A percentile compares a stretch with the other conserved stretches of the same genome.
These are phyloP conservation scores for Alcedo atthis DNA, from an alignment of 2,797 vertebrate species.

Conservation along the genomic window DNA sequence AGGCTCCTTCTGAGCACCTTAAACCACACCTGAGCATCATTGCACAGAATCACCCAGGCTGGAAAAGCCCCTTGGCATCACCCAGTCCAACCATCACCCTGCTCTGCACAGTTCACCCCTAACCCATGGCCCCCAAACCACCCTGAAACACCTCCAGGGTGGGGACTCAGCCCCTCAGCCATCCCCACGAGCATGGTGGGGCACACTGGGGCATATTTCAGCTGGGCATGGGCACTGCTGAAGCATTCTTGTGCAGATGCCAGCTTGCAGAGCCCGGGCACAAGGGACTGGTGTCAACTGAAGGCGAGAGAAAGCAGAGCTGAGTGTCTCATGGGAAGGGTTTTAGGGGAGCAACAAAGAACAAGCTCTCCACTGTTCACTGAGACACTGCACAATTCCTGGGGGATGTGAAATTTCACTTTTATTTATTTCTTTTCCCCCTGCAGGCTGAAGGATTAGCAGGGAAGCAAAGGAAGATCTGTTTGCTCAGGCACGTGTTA, in stretches of 20 bases:
- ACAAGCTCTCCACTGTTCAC: conserved; percentile 6
- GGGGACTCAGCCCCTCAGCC: not conserved
- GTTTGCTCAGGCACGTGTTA: not conserved
- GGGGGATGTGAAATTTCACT: not conserved
- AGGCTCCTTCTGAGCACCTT: not conserved
- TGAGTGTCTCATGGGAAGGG: not conserved
- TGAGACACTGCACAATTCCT: not conserved
- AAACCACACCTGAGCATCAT: not conserved
- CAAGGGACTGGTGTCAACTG: not conserved
- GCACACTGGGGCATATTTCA: not conserved
- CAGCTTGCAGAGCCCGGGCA: not conserved
- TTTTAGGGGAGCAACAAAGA: conserved; percentile 1
- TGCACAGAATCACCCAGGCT: too few relatives aligned
- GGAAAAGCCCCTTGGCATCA: too few relatives aligned
- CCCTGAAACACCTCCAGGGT: too few relatives aligned
- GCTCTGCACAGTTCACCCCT: too few relatives aligned
- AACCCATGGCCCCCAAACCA: too few relatives aligned
- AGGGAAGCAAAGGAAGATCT: not conserved
- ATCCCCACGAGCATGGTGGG: not conserved
- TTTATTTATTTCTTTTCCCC: not conserved
- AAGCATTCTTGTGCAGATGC: conserved; percentile 7
- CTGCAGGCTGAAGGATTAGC: not conserved
- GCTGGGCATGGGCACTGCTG: not conserved
- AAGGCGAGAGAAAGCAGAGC: not conserved
- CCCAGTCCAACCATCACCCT: too few relatives aligned